Conservation (phyloP, 1,140 invertebrate genomes). For the Caenorhabditis inopinata region DNA sequence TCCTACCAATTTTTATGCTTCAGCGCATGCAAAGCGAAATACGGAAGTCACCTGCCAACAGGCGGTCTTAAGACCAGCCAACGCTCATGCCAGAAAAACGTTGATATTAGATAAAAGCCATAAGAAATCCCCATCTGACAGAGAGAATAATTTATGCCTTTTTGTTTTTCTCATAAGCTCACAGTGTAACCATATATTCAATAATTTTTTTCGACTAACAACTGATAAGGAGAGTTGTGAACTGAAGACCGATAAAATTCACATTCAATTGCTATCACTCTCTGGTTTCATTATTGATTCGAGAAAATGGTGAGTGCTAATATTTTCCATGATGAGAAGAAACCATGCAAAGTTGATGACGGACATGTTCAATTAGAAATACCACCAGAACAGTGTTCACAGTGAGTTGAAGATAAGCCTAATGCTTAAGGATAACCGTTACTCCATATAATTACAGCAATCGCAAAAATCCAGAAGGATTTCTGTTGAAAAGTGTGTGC, state of each 20-base stretch:
- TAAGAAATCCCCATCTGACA: too few species aligned
- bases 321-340: neutral
- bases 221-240: neutral
- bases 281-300: neutral
- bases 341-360: neutral
- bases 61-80: neutral
- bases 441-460: too few species aligned
- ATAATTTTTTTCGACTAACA: neutral
- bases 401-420: too few species aligned
- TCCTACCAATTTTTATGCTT: constrained; percentile 32
- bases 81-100: neutral
- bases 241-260: neutral
- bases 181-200: neutral
- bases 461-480: neutral
- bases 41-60: constrained; percentile 26
- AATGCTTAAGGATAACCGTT: too few species aligned
- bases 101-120: too few species aligned
- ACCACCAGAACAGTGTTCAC: neutral
- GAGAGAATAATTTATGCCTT: too few species aligned
- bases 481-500: neutral
- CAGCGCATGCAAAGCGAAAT: neutral
- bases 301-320: neutral
- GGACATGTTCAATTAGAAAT: neutral
- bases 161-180: neutral
- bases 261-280: too few species aligned